These are phyloP conservation scores for Drosophila yooni DNA, from an alignment of 2,888 invertebrate species.

Conservation along the genomic window DNA sequence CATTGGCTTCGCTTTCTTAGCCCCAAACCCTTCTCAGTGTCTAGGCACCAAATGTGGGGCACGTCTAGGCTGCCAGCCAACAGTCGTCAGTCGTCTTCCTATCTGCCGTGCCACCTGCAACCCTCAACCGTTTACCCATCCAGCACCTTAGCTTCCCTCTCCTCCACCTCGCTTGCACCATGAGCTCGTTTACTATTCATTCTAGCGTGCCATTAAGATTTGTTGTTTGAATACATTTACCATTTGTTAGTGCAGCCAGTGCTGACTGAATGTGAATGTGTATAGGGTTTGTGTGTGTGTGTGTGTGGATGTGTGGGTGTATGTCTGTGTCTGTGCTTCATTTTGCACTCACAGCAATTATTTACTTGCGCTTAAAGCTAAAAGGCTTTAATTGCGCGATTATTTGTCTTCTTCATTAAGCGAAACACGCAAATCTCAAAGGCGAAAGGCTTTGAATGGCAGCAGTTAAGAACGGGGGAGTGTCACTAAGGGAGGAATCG, in stretches of 20 bases:
- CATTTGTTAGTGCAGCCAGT: conserved; percentile 74
- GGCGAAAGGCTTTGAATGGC: conserved; percentile 48
- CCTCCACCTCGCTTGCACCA: conserved; percentile 11
- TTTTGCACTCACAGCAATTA: conserved; percentile 81
- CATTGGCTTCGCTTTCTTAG: conserved; percentile 5
- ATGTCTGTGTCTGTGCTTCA: conserved; percentile 46
- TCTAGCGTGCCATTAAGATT: conserved; percentile 81
- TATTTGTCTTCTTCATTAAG: conserved; percentile 84
- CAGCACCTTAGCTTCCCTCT: neutral
- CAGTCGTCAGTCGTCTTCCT: conserved; percentile 43
- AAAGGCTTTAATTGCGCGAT: conserved; percentile 84
- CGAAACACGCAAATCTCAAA: conserved; percentile 82
- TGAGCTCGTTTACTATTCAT: conserved; percentile 77
- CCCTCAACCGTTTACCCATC: conserved; percentile 31
- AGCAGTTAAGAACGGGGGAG: neutral
- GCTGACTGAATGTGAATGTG: conserved; percentile 36
- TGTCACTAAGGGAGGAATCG: conserved; percentile 6
- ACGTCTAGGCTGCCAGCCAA: conserved; percentile 48
- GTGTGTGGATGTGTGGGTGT: conserved; percentile 20
- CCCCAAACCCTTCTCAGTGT: conserved; percentile 8
- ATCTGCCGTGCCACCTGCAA: conserved; percentile 41
- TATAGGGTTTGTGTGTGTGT: conserved; percentile 16
- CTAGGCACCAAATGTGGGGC: neutral
- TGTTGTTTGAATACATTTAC: conserved; percentile 81
- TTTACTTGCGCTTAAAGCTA: conserved; percentile 83